Evolutionary conservation across 1,140 invertebrate genomes (phyloP).

Genomic region (Neodiprion virginianus): DNA sequence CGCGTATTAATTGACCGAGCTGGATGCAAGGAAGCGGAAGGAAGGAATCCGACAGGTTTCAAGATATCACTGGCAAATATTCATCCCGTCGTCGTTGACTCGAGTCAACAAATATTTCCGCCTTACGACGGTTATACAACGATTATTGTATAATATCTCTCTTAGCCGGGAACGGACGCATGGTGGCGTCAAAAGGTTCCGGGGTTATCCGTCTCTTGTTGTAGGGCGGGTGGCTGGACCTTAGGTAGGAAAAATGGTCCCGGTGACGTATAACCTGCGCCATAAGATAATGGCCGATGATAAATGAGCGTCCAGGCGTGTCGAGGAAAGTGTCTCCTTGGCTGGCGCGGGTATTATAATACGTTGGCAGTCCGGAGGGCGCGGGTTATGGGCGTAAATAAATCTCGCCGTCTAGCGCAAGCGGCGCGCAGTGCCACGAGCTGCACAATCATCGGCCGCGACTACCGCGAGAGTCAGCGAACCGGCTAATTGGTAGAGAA

Average conservation of each 20-base stretch:
- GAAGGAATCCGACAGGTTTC: too few species aligned
- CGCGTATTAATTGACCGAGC: neutral
- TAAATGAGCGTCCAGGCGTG: neutral
- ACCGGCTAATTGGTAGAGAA: slow-evolving; percentile 4
- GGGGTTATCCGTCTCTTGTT: neutral
- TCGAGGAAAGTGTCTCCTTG: neutral
- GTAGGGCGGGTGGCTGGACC: neutral
- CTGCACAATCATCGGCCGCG: too few species aligned
- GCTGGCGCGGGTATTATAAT: neutral
- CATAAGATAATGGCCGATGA: neutral
- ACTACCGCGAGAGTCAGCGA: neutral
- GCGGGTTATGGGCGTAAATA: neutral
- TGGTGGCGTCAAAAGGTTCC: too few species aligned
- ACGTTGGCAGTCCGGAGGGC: neutral
- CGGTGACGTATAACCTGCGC: neutral
- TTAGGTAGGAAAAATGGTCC: neutral
- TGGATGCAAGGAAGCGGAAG: neutral
- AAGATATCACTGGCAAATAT: too few species aligned
- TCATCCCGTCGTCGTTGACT: too few species aligned
- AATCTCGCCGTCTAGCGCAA: too few species aligned
- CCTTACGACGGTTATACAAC: too few species aligned
- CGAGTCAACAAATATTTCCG: too few species aligned
- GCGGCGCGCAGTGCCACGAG: too few species aligned
- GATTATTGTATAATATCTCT: too few species aligned
- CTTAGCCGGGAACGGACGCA: too few species aligned